A percentile compares a stretch with the other conserved stretches of the same genome.
These are phyloP conservation scores for Erynnis tages DNA, from an alignment of 2,888 invertebrate genomes.

Conservation along the genomic window DNA sequence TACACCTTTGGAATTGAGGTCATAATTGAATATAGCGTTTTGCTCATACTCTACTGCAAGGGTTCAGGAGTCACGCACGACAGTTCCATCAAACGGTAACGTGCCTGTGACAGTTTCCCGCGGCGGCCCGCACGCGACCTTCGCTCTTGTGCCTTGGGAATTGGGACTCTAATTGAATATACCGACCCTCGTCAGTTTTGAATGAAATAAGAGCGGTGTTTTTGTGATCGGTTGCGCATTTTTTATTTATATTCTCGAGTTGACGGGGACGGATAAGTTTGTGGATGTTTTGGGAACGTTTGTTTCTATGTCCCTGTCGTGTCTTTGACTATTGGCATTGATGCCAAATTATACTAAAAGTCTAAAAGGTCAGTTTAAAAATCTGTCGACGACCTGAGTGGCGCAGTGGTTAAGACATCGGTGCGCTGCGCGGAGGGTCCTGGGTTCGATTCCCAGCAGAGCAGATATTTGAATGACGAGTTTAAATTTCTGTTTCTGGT, in stretches of 20 bases:
- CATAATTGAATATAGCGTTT: background rate
- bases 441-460: too few relatives aligned
- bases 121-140: background rate
- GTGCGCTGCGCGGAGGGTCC: too few relatives aligned
- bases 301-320: too few relatives aligned
- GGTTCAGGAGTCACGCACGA: constrained; percentile 1
- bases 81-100: constrained; percentile 1
- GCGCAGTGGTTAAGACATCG: too few relatives aligned
- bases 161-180: constrained; percentile 15
- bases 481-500: too few relatives aligned
- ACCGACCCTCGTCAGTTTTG: constrained; percentile 24
- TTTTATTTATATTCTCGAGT: background rate
- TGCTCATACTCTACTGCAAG: background rate
- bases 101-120: background rate
- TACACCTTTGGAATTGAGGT: too few relatives aligned
- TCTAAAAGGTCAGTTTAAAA: too few relatives aligned
- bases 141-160: constrained; percentile 4
- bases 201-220: constrained; percentile 10
- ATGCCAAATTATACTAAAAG: too few relatives aligned
- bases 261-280: background rate
- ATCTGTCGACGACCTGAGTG: too few relatives aligned
- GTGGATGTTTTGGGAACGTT: too few relatives aligned
- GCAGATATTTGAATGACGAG: too few relatives aligned
- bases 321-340: too few relatives aligned
- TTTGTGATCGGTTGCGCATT: constrained; percentile 7